Base-by-base conservation (phyloP, 2,113 vertebrate genomes). In the Leucoraja erinaceus region DNA sequence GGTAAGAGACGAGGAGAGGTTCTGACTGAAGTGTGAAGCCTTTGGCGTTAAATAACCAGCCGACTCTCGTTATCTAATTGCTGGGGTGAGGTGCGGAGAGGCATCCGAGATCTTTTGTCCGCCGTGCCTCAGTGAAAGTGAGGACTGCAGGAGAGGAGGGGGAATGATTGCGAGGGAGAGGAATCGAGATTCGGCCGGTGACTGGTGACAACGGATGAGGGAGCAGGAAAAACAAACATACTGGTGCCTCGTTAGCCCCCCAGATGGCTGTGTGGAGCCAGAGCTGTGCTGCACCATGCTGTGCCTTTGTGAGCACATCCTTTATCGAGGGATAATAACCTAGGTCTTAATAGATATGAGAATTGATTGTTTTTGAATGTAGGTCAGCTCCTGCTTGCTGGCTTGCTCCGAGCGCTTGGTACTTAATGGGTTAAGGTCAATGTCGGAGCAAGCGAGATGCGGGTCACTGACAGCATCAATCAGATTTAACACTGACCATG, bases 361-460 rank as follows among this genome's bases (percentile, higher is more conserved):
- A 91, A 91, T 91, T 91, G 90, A 91, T 72, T 91, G 90, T 72
- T 88, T 86, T 72, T 47, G 33, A 72, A 91, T 91, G 33, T 91
- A 91, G 90, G 90, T 91, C 90, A 91, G 20, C 33, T 14, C 68
- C 68, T 9, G 68, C 20, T 91, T 91, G 88, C 33, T 47, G 66
- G n/a, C 33, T 68, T 70, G 66, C 12, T 22, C 68, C 47, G 20
- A 33, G 38, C 10, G 33, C 68, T 38, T 91, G 33, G 90, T 91
- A 91, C 38, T 91, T 91, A 91, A 91, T 70, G 90, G 90, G 90
- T 91, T 91, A 91, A 47, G 90, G 68, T 91, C 90, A 74, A 20
- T 72, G 90, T 54, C 63, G 47, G 90, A 54, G 38, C 28, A 33
- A 91, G 68, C 38, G 20, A 91, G 68, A 72, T n/a, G 54, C 61